Evolutionary conservation across 2,113 vertebrate species (phyloP), one percentile per base, ranked within the genome.

Genomic region (Oryzias curvinotus): DNA sequence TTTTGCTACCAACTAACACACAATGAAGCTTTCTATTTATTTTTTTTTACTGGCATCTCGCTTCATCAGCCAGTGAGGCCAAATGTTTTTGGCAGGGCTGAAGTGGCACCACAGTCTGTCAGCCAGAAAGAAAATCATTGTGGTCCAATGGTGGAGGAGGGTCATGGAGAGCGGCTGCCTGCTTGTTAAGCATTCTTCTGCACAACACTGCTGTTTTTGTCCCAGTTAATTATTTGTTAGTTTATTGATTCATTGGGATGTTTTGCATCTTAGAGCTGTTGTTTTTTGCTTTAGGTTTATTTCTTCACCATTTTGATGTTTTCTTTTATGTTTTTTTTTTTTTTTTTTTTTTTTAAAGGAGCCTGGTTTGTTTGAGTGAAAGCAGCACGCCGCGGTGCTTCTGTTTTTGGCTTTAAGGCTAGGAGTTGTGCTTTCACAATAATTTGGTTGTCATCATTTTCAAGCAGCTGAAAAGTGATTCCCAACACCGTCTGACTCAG

Each of bases 51-150:
- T 82, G 77, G 82, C 88, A 74, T 80, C 70, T 66, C 53, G 78
- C 82, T 80, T 79, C 68, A 82, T 67, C 77, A 61, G 65, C 68
- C 69, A 65, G 52, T 45, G 64, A 73, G 75, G 87, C 86, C 81
- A 88, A 89, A 80, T 85, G 89, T 88, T 90, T 87, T 75, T 90
- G 86, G 86, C 84, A 82, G 68, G 13, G 59, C 55, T 76, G 53
- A 68, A 62, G 62, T 83, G 71, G 84, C 75, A 86, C 21, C 3
- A 14, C 63, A 52, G 63, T 61, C 53, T 71, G 71, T 57, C 57
- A 43, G 61, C 70, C 77, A 84, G 64, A 85, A 79, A 85, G 77
- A 57, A 73, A 71, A 70, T 80, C 79, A 76, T 86, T 83, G 79
- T 76, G 73, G 73, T 63, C 57, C 68, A 46, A 68, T 60, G 68